A percentile compares a stretch with the other conserved stretches of the same genome.
These are phyloP conservation scores for Cotesia glomerata DNA, from an alignment of 1,140 invertebrate genomes.

Conservation along the genomic window DNA sequence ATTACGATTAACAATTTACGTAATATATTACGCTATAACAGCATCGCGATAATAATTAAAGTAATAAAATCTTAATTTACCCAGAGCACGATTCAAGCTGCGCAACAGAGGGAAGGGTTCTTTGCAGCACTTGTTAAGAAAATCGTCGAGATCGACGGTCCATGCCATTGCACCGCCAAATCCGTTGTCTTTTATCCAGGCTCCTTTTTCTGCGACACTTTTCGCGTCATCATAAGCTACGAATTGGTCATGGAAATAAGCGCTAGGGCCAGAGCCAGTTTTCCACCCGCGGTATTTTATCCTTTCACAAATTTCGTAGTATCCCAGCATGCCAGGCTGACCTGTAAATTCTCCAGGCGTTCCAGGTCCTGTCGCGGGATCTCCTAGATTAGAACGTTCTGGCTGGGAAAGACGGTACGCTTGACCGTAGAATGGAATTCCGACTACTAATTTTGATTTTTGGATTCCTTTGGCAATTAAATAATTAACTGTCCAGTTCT, in stretches of 20 bases:
- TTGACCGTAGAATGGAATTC: conserved; percentile 90
- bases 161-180: conserved; percentile 85
- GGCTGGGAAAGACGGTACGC: conserved; percentile 73
- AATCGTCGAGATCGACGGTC: conserved; percentile 93
- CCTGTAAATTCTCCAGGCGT: conserved; percentile 81
- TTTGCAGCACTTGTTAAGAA: conserved; percentile 78
- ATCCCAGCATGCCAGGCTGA: conserved; percentile 88
- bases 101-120: conserved; percentile 78
- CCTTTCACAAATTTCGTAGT: conserved; percentile 87
- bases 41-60: background rate
- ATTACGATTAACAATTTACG: background rate
- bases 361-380: conserved; percentile 73
- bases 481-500: conserved; percentile 70
- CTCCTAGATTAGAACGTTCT: conserved; percentile 59
- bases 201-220: conserved; percentile 78
- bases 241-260: conserved; percentile 83
- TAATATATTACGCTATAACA: conserved; percentile 15
- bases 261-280: conserved; percentile 72
- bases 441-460: conserved; percentile 81
- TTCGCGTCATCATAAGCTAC: conserved; percentile 86
- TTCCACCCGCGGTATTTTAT: conserved; percentile 61
- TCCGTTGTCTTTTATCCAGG: conserved; percentile 73
- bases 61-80: conserved; percentile 42
- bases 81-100: conserved; percentile 75
- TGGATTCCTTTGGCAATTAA: conserved; percentile 76